phyloP scores from a whole-genome alignment of 2,113 vertebrate genomes.

The Nesogale talazaci region DNA sequence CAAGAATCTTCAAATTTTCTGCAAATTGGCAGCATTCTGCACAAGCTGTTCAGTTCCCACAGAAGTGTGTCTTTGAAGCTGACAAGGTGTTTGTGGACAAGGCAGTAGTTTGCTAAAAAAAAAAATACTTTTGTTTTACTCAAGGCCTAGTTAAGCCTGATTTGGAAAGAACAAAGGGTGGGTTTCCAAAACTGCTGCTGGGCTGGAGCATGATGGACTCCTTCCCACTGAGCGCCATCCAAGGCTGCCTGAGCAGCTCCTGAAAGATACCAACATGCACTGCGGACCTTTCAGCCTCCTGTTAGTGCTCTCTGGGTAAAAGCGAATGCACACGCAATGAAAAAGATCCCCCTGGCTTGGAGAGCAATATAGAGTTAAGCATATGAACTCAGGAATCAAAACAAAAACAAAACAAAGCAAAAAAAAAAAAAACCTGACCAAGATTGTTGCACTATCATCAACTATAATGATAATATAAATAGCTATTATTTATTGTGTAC shows the following conservation, averaged over 20 bases:
- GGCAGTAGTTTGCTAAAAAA: conserved; percentile 39
- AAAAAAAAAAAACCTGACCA: too few species aligned
- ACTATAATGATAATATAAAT: neutral
- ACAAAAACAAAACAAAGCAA: neutral
- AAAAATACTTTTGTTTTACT: conserved; percentile 63
- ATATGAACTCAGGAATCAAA: neutral
- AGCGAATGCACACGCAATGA: neutral
- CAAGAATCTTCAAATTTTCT: conserved; percentile 70
- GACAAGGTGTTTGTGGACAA: conserved; percentile 65
- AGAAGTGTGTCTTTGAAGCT: conserved; percentile 83
- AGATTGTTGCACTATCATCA: too few species aligned
- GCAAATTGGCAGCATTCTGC: conserved; percentile 77
- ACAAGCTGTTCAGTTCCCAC: conserved; percentile 59
- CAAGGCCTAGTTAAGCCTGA: conserved; percentile 65
- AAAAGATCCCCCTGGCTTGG: neutral
- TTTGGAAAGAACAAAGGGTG: conserved; percentile 74
- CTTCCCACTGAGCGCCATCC: neutral
- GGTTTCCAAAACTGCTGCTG: conserved; percentile 58
- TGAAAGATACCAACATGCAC: neutral
- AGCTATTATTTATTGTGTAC: neutral
- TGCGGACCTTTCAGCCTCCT: neutral
- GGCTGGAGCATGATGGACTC: neutral
- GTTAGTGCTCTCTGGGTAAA: neutral
- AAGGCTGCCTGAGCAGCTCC: neutral
- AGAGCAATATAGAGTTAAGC: neutral